phyloP scores from a whole-genome alignment of 2,888 invertebrate genomes.

The Epistrophe eligans region DNA sequence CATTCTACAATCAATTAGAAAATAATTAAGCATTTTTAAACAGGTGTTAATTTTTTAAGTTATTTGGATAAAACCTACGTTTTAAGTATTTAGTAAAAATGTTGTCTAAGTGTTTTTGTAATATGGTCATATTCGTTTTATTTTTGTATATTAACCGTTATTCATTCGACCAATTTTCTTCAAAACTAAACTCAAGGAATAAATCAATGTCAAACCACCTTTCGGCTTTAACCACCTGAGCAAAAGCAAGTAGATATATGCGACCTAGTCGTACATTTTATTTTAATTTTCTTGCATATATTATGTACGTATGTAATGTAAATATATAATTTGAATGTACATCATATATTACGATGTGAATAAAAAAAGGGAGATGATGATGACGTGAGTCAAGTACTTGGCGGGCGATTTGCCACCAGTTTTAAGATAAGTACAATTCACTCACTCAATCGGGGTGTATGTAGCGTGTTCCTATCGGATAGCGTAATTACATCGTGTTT shows the following conservation, averaged over 20 bases:
- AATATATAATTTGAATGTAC: neutral
- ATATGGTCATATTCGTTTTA: no score
- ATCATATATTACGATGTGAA: constrained; percentile 15
- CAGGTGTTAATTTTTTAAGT: no score
- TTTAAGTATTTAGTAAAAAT: no score
- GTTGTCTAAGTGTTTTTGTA: no score
- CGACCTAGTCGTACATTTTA: neutral
- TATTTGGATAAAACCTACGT: no score
- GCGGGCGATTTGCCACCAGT: constrained; percentile 70
- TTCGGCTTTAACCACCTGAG: no score
- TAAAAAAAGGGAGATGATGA: constrained; percentile 31
- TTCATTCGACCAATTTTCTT: no score
- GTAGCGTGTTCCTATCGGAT: constrained; percentile 64
- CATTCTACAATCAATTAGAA: no score
- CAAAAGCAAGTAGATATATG: no score
- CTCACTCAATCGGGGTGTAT: constrained; percentile 77
- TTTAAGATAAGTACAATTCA: constrained; percentile 79
- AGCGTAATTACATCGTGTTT: constrained; percentile 68
- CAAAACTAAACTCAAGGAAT: neutral
- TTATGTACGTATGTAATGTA: neutral
- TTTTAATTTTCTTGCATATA: neutral
- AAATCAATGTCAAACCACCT: no score
- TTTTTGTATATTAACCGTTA: no score
- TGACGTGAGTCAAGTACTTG: constrained; percentile 59
- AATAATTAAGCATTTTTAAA: no score